phyloP scores from a whole-genome alignment of 2,888 invertebrate genomes.

The Dendrolimus houi region DNA sequence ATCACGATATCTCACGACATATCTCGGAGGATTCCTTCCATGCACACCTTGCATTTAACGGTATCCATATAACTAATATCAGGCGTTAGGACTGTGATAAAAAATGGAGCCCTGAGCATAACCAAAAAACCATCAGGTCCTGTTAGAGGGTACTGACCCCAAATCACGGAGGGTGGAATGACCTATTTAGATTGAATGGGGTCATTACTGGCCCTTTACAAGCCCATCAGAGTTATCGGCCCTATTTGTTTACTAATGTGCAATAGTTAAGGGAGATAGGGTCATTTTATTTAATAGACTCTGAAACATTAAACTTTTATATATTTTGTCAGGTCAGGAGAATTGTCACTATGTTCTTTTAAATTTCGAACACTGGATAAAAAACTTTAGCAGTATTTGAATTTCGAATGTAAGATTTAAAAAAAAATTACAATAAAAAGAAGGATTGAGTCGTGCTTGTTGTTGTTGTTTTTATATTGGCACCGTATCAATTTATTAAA shows the following conservation, averaged over 20 bases:
- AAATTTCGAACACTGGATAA: no score
- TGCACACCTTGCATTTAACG: constrained; percentile 45
- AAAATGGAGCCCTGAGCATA: constrained; percentile 55
- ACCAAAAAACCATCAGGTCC: constrained; percentile 61
- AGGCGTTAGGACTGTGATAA: constrained; percentile 61
- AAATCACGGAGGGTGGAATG: constrained; percentile 54
- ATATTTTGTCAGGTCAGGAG: no score
- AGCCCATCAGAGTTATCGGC: not conserved
- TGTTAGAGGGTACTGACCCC: constrained; percentile 69
- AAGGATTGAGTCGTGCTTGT: no score
- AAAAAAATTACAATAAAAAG: no score
- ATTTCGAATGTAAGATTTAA: no score
- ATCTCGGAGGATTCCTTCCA: constrained; percentile 26
- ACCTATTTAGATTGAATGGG: constrained; percentile 68
- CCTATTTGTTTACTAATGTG: not conserved
- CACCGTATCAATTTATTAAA: no score
- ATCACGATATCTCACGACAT: constrained; percentile 25
- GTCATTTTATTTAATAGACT: not conserved
- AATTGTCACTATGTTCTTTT: no score
- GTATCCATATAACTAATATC: constrained; percentile 63
- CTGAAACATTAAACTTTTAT: no score
- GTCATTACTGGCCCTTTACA: constrained; percentile 39
- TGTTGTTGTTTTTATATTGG: no score
- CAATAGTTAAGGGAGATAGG: not conserved
- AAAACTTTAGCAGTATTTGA: no score